Evolutionary conservation across 2,113 vertebrate genomes (phyloP).

Genomic region (Heterocephalus glaber): DNA sequence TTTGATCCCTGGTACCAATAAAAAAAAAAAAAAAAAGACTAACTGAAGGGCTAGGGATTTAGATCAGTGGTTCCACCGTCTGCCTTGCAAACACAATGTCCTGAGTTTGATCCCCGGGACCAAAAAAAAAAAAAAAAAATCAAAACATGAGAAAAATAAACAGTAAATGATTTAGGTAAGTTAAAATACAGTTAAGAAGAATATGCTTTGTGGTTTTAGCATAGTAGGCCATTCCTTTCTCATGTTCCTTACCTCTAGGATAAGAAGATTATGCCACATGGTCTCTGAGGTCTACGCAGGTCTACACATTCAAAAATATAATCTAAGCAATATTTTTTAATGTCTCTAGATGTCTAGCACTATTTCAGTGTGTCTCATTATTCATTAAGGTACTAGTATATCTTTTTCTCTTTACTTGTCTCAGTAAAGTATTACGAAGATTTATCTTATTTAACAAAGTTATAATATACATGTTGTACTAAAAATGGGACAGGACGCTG

Average conservation of each 20-base stretch:
- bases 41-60: too few species aligned
- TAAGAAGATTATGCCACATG: neutral
- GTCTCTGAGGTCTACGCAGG: neutral
- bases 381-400: neutral
- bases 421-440: neutral
- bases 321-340: neutral
- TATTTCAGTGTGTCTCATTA: neutral
- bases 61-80: too few species aligned
- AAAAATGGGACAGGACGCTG: neutral
- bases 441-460: neutral
- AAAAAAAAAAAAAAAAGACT: too few species aligned
- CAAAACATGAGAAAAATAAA: conserved; percentile 7
- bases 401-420: neutral
- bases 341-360: neutral
- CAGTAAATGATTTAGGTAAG: neutral
- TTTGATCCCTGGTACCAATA: too few species aligned
- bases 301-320: neutral
- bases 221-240: too few species aligned
- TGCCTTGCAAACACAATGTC: too few species aligned
- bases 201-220: neutral
- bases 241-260: neutral
- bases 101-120: too few species aligned
- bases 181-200: neutral
- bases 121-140: too few species aligned
- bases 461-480: neutral